These are phyloP conservation scores for Drosophila parthenogenetica DNA, from an alignment of 2,888 invertebrate species.

Conservation along the genomic window DNA sequence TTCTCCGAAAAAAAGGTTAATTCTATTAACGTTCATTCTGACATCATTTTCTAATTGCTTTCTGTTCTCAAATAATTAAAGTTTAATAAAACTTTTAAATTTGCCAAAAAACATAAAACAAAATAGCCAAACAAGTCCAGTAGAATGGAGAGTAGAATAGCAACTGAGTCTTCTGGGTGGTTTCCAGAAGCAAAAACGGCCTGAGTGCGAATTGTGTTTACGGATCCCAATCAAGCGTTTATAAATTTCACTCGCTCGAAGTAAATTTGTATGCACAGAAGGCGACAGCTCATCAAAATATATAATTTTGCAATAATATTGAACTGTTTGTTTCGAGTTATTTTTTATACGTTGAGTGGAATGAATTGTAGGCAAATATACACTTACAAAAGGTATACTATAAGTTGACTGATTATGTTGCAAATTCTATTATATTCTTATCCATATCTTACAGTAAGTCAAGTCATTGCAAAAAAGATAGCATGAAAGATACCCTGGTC, in stretches of 20 bases:
- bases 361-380: conserved; percentile 26
- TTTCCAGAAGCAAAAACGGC: background rate
- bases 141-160: background rate
- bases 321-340: conserved; percentile 31
- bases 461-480: background rate
- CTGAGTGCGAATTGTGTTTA: conserved; percentile 6
- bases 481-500: too few relatives aligned
- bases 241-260: conserved; percentile 26
- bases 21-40: conserved; percentile 1
- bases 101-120: background rate
- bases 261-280: conserved; percentile 62
- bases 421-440: background rate
- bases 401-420: background rate
- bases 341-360: conserved; percentile 37
- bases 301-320: conserved; percentile 70
- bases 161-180: background rate
- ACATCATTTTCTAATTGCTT: conserved; percentile 3
- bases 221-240: conserved; percentile 10
- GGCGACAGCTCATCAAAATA: conserved; percentile 52
- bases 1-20: background rate
- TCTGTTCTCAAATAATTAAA: background rate
- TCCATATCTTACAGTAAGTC: background rate
- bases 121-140: background rate
- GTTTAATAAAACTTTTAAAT: background rate
- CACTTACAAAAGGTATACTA: conserved; percentile 1